phyloP scores from a whole-genome alignment of 2,888 invertebrate species.

The Drosophila tripunctata region DNA sequence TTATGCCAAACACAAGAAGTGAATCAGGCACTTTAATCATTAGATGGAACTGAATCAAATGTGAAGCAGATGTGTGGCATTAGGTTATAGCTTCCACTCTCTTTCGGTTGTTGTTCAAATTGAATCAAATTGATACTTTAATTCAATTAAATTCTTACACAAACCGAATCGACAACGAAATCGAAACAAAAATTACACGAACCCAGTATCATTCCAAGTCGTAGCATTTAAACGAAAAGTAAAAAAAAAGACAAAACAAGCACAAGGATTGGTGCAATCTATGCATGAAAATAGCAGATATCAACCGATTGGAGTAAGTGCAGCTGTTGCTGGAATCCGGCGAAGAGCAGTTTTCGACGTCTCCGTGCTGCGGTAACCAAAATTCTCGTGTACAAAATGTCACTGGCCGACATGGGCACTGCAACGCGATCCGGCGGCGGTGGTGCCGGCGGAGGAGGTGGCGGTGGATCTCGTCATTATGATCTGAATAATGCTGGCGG shows the following conservation, averaged over 20 bases:
- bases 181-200: conserved; percentile 27
- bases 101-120: conserved; percentile 39
- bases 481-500: conserved; percentile 54
- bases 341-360: conserved; percentile 4
- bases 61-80: conserved; percentile 64
- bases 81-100: conserved; percentile 47
- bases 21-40: conserved; percentile 16
- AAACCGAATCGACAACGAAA: conserved; percentile 32
- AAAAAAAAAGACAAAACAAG: conserved; percentile 15
- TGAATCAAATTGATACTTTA: conserved; percentile 30
- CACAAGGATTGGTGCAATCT: conserved; percentile 37
- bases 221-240: conserved; percentile 49
- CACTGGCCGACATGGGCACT: conserved; percentile 83
- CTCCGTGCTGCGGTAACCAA: conserved; percentile 50
- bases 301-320: conserved; percentile 31
- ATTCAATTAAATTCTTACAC: conserved; percentile 35
- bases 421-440: conserved; percentile 68
- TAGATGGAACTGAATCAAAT: conserved; percentile 51
- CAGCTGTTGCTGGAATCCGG: conserved; percentile 13
- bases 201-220: conserved; percentile 68
- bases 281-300: conserved; percentile 30
- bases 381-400: conserved; percentile 83
- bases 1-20: conserved; percentile 45
- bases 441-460: conserved; percentile 50
- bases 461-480: conserved; percentile 51